Base-by-base conservation (phyloP, 2,888 invertebrate species). In the Drosophila mimetica region DNA sequence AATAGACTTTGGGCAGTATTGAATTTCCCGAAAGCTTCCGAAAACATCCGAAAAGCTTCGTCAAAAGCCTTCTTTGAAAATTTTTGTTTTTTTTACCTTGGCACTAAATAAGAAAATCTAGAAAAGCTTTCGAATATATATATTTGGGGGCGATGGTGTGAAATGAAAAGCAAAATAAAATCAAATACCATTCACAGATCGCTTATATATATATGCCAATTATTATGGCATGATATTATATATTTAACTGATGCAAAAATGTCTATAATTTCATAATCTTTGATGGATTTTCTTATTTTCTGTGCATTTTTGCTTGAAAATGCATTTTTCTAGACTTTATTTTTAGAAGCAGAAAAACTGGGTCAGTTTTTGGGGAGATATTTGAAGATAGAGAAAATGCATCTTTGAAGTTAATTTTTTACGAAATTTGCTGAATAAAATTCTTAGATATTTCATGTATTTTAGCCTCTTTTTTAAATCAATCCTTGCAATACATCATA, bases 1-100 rank as follows among this genome's bases (percentile, higher is more conserved):
- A 90, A 90, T 89, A 89, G 90, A 72, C 46, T 36, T 36, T 41
- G 63, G 71, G 55, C 61, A 55, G 90, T 90, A 89, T 89, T 89
- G 71, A 89, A 89, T 89, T 89, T 90, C 89, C 75, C 66, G 60
- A 75, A 70, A 71, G 64, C 51, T 54, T 47, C 48, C 44, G 42
- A 42, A 74, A 77, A 59, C 66, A 44, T 47, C 22, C 30, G 37
- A 48, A 48, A 63, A 71, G 54, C 60, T 64, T 52, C 57, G 48
- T 25, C 20, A 39, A 51, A 48, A 52, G 46, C 39, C 13, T 58
- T 71, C 41, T 58, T 71, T 44, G 36, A 47, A 63, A 70, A 54
- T 42, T 18, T 71, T 71, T 61, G 14, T 46, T 64, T 74, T 70
- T 78, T 75, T 85, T 85, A 86, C 85, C 85, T 86, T 86, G 90